Percentiles rank a stretch among this genome's conserved stretches.
Conservation (phyloP, 1,140 invertebrate species). For the Drosophila rhopaloa region DNA sequence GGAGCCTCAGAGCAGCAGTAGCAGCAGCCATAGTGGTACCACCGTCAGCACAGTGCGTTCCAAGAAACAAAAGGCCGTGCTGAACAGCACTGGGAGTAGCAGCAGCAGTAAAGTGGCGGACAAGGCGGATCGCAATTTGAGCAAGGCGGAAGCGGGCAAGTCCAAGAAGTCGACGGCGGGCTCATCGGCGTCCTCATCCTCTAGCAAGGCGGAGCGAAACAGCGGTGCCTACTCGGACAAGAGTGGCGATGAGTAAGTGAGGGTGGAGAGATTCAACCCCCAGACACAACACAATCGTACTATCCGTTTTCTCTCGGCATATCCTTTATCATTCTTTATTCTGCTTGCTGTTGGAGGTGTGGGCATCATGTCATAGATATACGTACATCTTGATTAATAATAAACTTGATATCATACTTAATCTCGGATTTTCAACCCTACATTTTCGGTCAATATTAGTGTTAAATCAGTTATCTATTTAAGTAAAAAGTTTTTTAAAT, state of each 20-base stretch:
- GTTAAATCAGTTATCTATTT: not conserved
- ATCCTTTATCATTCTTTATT: constrained; percentile 31
- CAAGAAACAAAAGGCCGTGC: constrained; percentile 62
- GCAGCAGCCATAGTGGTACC: constrained; percentile 18
- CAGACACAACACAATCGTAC: constrained; percentile 23
- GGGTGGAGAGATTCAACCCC: constrained; percentile 6
- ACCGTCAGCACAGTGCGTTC: constrained; percentile 50
- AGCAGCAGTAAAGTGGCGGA: constrained; percentile 28
- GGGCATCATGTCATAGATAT: constrained; percentile 18
- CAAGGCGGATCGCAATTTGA: constrained; percentile 49
- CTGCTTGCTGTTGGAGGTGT: constrained; percentile 23
- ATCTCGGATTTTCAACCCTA: not conserved
- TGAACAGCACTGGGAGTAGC: constrained; percentile 30
- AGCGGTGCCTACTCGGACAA: constrained; percentile 75
- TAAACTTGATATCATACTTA: not conserved
- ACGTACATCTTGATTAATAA: constrained; percentile 3
- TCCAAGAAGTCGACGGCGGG: constrained; percentile 51
- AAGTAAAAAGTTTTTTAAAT: not conserved
- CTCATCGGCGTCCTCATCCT: constrained; percentile 65
- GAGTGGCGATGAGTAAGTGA: constrained; percentile 81
- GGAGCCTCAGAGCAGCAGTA: constrained; percentile 42
- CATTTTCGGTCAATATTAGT: no score
- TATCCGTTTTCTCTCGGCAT: constrained; percentile 8
- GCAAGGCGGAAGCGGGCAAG: constrained; percentile 52
- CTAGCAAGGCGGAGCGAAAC: constrained; percentile 66